phyloP scores from a whole-genome alignment of 2,113 vertebrate species.

The Tupaia chinensis region DNA sequence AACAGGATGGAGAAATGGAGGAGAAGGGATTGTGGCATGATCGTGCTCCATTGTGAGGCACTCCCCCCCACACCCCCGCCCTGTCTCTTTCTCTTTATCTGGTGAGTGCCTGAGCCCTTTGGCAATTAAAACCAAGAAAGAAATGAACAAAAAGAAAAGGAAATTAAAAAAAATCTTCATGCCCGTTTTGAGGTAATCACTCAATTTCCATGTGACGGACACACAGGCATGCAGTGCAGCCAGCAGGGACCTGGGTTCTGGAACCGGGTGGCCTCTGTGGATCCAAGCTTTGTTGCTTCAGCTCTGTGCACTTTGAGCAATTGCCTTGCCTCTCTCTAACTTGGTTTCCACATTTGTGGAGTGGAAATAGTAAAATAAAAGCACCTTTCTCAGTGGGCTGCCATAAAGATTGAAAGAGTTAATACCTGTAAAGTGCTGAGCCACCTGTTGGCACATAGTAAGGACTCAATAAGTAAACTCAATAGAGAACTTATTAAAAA shows the following conservation, averaged over 20 bases:
- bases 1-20: too few relatives aligned
- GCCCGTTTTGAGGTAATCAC: too few relatives aligned
- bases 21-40: too few relatives aligned
- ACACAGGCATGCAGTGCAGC: accelerated
- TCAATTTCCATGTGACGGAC: not conserved
- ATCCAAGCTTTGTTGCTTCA: not conserved
- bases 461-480: not conserved
- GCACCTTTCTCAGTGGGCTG: not conserved
- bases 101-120: too few relatives aligned
- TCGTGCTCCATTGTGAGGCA: too few relatives aligned
- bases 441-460: not conserved
- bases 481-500: not conserved
- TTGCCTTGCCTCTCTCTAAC: not conserved
- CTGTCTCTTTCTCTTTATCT: too few relatives aligned
- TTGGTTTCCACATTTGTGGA: not conserved
- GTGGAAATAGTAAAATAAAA: not conserved
- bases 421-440: not conserved
- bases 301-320: not conserved
- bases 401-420: not conserved
- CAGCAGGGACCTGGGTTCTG: not conserved
- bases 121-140: too few relatives aligned
- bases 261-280: not conserved
- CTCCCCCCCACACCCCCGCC: accelerated
- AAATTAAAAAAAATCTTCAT: not conserved
- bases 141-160: not conserved